phyloP scores from a whole-genome alignment of 2,113 vertebrate species.

The Bucco capensis region DNA sequence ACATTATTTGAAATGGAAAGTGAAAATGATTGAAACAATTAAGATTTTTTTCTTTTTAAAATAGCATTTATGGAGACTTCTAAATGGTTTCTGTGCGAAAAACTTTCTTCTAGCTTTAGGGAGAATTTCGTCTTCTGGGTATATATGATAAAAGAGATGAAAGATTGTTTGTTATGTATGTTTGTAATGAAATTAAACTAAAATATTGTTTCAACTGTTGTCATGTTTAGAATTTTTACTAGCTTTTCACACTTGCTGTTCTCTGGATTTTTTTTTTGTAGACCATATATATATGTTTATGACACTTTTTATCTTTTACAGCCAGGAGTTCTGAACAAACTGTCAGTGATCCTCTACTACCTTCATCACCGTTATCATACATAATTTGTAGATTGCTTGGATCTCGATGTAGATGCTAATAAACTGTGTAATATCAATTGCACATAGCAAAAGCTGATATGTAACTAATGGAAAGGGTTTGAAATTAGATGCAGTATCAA shows the following conservation, averaged over 20 bases:
- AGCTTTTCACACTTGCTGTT: neutral
- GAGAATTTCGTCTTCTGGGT: slow-evolving; percentile 66
- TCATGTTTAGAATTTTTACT: neutral
- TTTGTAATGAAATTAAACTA: neutral
- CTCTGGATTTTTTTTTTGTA: neutral
- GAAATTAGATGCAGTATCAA: neutral
- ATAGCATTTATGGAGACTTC: neutral
- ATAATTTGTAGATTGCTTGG: neutral
- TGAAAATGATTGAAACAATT: neutral
- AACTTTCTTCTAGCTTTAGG: slow-evolving; percentile 54
- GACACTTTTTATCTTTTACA: neutral
- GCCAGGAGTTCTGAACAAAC: neutral
- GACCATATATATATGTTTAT: neutral
- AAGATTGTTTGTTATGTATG: slow-evolving; percentile 30
- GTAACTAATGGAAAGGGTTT: neutral
- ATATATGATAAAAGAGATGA: slow-evolving; percentile 65
- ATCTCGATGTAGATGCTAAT: neutral
- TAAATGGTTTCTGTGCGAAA: neutral
- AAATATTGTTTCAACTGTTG: neutral
- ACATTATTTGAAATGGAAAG: neutral
- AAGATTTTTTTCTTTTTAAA: neutral
- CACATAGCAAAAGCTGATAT: neutral
- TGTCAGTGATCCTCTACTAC: neutral
- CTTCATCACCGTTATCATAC: neutral
- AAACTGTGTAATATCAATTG: neutral